Conservation (phyloP, 2,797 vertebrate genomes). For the Coccyzus lansbergi region DNA sequence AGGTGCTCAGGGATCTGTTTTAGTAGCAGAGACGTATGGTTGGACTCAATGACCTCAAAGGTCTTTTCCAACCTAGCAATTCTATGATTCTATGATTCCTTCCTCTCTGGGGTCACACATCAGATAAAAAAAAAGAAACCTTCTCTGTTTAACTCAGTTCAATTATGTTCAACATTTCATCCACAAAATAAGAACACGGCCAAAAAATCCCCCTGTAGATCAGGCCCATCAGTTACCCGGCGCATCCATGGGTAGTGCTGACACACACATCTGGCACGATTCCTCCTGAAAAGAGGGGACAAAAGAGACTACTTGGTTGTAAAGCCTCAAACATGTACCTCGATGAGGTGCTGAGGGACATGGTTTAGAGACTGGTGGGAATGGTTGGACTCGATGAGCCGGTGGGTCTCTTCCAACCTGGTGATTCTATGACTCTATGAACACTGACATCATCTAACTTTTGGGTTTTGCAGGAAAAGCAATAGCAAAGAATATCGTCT, state of each 20-base stretch:
- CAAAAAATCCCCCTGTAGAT: neutral
- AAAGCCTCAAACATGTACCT: conserved; percentile 40
- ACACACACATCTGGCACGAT: conserved; percentile 12
- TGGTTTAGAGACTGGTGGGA: too few relatives aligned
- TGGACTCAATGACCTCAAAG: too few relatives aligned
- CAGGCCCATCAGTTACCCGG: neutral
- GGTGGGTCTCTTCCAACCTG: too few relatives aligned
- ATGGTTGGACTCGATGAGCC: too few relatives aligned
- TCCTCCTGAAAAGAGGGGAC: conserved; percentile 22
- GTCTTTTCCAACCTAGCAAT: too few relatives aligned
- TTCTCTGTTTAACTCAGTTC: neutral
- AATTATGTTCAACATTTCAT: neutral
- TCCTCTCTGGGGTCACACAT: neutral
- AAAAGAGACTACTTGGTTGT: conserved; percentile 8
- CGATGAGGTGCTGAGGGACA: too few relatives aligned
- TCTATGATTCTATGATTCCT: too few relatives aligned
- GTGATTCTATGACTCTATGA: too few relatives aligned
- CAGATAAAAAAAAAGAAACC: neutral
- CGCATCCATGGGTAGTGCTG: neutral
- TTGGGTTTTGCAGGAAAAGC: conserved; percentile 42
- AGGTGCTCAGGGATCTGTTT: too few relatives aligned
- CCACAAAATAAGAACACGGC: neutral
- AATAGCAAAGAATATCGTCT: conserved; percentile 43
- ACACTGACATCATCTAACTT: conserved; percentile 37
- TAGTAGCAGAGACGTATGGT: too few relatives aligned